phyloP scores from a whole-genome alignment of 2,797 vertebrate genomes.

The Microtus obscurus region DNA sequence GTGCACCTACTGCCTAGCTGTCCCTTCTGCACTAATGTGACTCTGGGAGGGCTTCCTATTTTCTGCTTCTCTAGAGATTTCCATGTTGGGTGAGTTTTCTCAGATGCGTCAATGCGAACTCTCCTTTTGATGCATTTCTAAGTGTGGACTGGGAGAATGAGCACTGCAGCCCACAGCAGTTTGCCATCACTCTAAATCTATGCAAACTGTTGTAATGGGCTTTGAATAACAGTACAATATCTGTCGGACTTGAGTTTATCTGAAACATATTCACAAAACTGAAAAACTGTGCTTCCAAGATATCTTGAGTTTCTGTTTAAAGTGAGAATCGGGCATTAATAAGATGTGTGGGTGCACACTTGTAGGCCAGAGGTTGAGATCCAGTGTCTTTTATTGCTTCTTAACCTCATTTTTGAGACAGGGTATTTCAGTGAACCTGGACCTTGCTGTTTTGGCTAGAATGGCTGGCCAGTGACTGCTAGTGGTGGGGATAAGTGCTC shows the following conservation, averaged over 20 bases:
- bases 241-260: neutral
- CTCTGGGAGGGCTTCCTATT: too few relatives aligned
- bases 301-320: neutral
- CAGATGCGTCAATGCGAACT: neutral
- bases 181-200: neutral
- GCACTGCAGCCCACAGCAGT: neutral
- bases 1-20: too few relatives aligned
- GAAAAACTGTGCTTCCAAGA: slow-evolving; percentile 17
- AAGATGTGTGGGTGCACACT: neutral
- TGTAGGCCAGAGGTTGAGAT: neutral
- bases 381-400: neutral
- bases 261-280: neutral
- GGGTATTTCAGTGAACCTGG: neutral
- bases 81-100: neutral
- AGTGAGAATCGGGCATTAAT: neutral
- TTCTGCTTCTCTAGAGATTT: neutral
- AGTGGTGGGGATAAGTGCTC: neutral
- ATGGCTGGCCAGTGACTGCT: neutral
- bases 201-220: neutral
- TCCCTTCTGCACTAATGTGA: neutral
- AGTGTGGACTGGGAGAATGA: neutral
- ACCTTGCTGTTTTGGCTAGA: neutral
- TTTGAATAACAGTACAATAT: neutral
- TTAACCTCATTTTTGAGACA: neutral
- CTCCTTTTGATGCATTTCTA: neutral